Conservation (phyloP, 2,113 vertebrate genomes). For the Delphinapterus leucas region DNA sequence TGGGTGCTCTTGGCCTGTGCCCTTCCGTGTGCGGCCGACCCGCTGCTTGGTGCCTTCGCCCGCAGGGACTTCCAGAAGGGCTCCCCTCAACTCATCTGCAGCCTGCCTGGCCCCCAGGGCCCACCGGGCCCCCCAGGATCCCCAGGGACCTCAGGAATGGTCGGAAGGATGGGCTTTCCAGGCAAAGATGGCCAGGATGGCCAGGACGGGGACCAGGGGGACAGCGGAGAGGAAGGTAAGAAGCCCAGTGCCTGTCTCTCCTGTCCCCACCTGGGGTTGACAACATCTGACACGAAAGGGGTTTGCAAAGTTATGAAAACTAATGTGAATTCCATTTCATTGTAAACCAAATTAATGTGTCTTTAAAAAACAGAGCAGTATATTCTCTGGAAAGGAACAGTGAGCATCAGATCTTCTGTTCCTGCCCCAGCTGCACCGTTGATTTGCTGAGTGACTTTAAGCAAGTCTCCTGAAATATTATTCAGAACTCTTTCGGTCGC, state of each 20-base stretch:
- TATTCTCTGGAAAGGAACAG: not conserved
- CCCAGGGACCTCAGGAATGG: slow-evolving; percentile 85
- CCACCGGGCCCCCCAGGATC: slow-evolving; percentile 88
- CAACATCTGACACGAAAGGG: not conserved
- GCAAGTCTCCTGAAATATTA: not conserved
- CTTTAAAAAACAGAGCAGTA: not conserved
- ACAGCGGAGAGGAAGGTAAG: slow-evolving; percentile 89
- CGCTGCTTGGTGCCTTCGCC: slow-evolving; percentile 80
- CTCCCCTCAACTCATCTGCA: slow-evolving; percentile 90
- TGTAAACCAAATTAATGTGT: not conserved
- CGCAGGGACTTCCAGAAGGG: slow-evolving; percentile 83
- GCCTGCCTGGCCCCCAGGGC: slow-evolving; percentile 90
- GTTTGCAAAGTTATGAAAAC: not conserved
- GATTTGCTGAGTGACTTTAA: not conserved
- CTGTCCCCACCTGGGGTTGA: not conserved
- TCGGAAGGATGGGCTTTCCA: slow-evolving; percentile 91
- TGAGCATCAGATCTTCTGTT: not conserved
- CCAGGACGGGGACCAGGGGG: slow-evolving; percentile 89
- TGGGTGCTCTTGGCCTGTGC: slow-evolving; percentile 85
- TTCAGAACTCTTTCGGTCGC: not conserved
- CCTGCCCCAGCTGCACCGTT: not conserved
- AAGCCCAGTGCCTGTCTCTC: not conserved
- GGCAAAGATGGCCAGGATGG: slow-evolving; percentile 94
- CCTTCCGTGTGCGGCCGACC: slow-evolving; percentile 83
- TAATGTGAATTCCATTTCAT: not conserved